Conservation (phyloP, 2,113 vertebrate species). For the Nycticorax nycticorax region DNA sequence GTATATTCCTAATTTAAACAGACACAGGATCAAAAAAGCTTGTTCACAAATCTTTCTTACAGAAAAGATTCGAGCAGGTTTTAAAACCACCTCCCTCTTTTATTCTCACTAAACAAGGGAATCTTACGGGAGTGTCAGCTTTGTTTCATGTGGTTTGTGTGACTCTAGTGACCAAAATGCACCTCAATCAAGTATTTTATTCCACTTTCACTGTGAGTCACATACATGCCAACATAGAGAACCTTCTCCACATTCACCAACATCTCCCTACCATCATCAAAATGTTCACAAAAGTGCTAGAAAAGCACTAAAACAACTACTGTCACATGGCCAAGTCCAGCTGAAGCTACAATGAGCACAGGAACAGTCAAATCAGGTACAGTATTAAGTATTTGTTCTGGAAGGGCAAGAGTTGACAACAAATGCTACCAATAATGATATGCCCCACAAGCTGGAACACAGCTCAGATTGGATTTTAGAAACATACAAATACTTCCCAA, state of each 20-base stretch:
- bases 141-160: background rate
- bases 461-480: background rate
- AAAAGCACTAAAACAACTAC: background rate
- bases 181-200: background rate
- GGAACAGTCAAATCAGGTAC: background rate
- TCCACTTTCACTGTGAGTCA: background rate
- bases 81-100: background rate
- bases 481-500: background rate
- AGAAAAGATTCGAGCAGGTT: background rate
- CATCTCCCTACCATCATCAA: background rate
- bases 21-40: background rate
- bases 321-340: background rate
- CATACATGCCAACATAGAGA: background rate
- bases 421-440: background rate
- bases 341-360: background rate
- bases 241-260: background rate
- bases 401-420: background rate
- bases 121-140: background rate
- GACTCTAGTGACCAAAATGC: background rate
- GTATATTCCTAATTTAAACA: background rate
- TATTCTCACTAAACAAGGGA: background rate
- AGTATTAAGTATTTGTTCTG: background rate
- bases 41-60: background rate
- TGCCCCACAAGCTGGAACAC: background rate
- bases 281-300: background rate